Conservation (phyloP, 2,797 vertebrate species). For the Pangasius larnaudii region DNA sequence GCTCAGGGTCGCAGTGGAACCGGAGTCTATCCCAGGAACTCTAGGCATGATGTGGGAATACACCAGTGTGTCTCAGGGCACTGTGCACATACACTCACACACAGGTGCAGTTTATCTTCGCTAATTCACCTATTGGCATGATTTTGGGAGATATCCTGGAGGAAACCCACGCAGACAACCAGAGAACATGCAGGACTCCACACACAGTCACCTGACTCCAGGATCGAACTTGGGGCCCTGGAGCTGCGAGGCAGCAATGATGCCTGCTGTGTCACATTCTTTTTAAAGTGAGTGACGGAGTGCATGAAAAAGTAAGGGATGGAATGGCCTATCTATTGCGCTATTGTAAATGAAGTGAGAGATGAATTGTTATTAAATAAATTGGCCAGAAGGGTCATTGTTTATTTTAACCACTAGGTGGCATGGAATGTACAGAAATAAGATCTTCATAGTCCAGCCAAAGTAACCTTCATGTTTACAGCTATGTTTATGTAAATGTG, state of each 20-base stretch:
- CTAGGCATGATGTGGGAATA: not conserved
- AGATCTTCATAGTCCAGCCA: not conserved
- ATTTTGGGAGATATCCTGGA: not conserved
- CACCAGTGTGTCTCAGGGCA: not conserved
- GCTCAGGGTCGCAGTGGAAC: not conserved
- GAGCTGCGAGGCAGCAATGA: not conserved
- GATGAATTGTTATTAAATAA: not conserved
- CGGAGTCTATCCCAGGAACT: not conserved
- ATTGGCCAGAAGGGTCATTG: not conserved
- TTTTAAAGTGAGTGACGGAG: not conserved
- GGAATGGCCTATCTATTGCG: not conserved
- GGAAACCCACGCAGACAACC: not conserved
- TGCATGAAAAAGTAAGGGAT: too few relatives aligned
- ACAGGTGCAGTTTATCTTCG: not conserved
- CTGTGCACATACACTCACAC: not conserved
- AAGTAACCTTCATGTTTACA: not conserved
- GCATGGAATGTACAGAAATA: constrained; percentile 18
- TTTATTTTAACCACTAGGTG: constrained; percentile 45
- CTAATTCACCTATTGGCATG: not conserved
- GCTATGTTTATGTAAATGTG: not conserved
- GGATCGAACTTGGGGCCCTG: not conserved
- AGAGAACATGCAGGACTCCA: not conserved
- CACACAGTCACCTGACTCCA: not conserved
- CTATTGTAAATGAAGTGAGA: not conserved
- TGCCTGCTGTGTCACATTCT: not conserved